A percentile compares a stretch with the other conserved stretches of the same genome.
Conservation (phyloP, 2,888 invertebrate species). For the Xylota sylvarum region DNA sequence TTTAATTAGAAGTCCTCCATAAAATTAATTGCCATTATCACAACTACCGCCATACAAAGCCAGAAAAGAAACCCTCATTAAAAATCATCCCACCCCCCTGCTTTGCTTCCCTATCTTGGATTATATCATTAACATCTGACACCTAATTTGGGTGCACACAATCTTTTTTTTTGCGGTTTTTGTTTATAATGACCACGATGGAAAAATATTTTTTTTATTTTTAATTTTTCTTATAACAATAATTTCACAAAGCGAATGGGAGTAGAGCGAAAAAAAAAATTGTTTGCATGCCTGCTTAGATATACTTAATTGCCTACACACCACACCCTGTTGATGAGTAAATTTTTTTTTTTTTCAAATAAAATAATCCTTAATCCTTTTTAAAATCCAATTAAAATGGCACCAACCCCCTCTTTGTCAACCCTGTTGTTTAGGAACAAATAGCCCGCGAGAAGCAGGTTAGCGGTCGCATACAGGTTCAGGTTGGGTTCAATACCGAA, state of each 20-base stretch:
- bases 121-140: slow-evolving; percentile 51
- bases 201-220: slow-evolving; percentile 3
- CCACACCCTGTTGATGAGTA: slow-evolving; percentile 11
- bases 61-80: slow-evolving; percentile 56
- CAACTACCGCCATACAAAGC: slow-evolving; percentile 23
- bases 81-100: slow-evolving; percentile 3
- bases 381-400: slow-evolving; percentile 60
- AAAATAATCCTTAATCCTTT: slow-evolving; percentile 51
- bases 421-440: slow-evolving; percentile 87
- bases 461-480: slow-evolving; percentile 93
- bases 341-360: slow-evolving; percentile 12
- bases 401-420: slow-evolving; percentile 57
- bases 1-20: slow-evolving; percentile 43
- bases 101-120: neutral
- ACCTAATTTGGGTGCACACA: slow-evolving; percentile 40
- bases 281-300: slow-evolving; percentile 64
- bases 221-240: slow-evolving; percentile 16
- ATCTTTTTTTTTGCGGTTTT: neutral
- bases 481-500: slow-evolving; percentile 95
- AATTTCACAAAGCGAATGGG: slow-evolving; percentile 46
- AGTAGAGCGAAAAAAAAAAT: slow-evolving; percentile 3
- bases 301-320: slow-evolving; percentile 28
- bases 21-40: slow-evolving; percentile 51
- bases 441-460: slow-evolving; percentile 90
- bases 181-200: slow-evolving; percentile 21